Base-by-base conservation (phyloP, 2,113 vertebrate species). In the Xenopus borealis region DNA sequence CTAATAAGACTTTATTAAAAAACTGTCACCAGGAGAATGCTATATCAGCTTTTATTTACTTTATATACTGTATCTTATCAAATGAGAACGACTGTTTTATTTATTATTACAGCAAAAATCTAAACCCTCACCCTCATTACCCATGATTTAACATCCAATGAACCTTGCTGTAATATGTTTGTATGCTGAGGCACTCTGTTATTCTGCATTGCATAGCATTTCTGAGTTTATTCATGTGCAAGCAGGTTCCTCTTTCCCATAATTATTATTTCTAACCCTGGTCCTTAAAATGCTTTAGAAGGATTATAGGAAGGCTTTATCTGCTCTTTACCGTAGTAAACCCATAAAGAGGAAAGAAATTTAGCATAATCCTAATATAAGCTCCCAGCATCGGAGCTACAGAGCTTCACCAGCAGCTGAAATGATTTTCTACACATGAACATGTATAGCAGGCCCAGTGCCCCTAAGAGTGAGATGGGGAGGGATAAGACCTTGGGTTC, bases 321-420 rank as follows among this genome's bases (percentile, higher is more conserved):
- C 58, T 75, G 66, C 73, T 69, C 62, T 62, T 62, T 69, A 59
- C 73, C 20, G 58, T 63, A 55, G 45, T 75, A 75, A 75, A 75
- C 58, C 73, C 58, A 45, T 62, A 75, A 75, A 69, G n/a, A 69
- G n/a, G 66, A 53, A 46, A 69, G 30, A 59, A 69, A 69, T 52
- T 57, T 45, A 33, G 66, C 50, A 14, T 75, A 75, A 75, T 75
- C 73, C 73, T 62, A 20, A 62, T 52, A 62, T 69, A 63, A 69
- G 57, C 64, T 17, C 67, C 27, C 30, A 33, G 27, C 59, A 68
- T 65, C 20, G 20, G 47, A 33, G 68, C 64, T 61, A 23, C 46
- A 30, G 17, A 65, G 71, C 71, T 72, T 27, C 23, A 27, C 47
- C 3, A 30, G 71, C 16, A 53, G 50, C 52, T 55, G 17, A 58